Base-by-base conservation (phyloP, 2,888 invertebrate genomes). In the Ophion costatus region DNA sequence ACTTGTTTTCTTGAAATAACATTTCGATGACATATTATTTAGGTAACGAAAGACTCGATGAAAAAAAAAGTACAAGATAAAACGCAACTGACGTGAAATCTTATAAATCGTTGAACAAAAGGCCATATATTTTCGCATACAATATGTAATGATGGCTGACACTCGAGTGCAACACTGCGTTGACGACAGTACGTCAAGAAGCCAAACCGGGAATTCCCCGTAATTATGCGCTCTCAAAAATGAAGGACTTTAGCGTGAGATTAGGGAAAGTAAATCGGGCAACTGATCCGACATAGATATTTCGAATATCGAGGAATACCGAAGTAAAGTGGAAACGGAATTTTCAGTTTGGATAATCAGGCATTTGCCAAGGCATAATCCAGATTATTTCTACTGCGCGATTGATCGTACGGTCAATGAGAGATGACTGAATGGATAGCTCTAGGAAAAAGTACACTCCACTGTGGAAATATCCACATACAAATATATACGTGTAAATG, bases 161-260 rank as follows among this genome's bases (percentile, higher is more conserved):
- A 3, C 51, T 51, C 51, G 51, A n/a, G 7, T 24, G 24, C 17
- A n/a, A 69, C 45, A 45, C 6, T 67, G 20, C 22, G 14, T 4
- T 51, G 22, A 17, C 7, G 38, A 14, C 5, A 14, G 38, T 24
- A 38, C 4, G 0, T 33, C 14, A n/a, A 24, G 24, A 24, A 17
- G 9, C 17, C 7, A 10, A 29, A 45, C 24, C 42, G 63, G 74
- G 74, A 74, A 74, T 74, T 74, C n/a, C 74, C 74, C 63, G 45
- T 14, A 63, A 63, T 74, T 61, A 74, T 45, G 38, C 24, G 63
- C n/a, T 45, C 45, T 45, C n/a, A n/a, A 51, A 45, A 74, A 42
- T 6, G 59, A 38, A 74, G 61, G 17, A 51, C n/a, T n/a, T 2
- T 17, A n/a, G 9, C 42, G 17, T 17, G 51, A 74, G 74, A 61